These are phyloP conservation scores for Drosophila sordidula DNA, from an alignment of 2,888 invertebrate species.

Conservation along the genomic window DNA sequence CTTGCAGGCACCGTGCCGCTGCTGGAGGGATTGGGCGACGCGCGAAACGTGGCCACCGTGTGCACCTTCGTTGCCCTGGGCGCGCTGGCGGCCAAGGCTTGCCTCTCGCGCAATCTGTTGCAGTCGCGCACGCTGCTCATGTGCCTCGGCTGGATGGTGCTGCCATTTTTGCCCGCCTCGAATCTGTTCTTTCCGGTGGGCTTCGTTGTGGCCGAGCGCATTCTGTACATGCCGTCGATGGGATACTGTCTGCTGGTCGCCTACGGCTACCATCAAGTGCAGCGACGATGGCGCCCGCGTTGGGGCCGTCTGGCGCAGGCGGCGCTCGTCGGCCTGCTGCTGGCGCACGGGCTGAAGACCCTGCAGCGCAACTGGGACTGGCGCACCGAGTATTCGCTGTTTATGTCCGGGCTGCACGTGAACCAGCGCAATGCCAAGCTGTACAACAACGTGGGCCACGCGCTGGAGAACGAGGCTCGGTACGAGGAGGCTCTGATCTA, in stretches of 20 bases:
- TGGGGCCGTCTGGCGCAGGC: slow-evolving; percentile 46
- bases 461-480: slow-evolving; percentile 91
- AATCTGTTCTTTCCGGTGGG: slow-evolving; percentile 99
- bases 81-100: slow-evolving; percentile 84
- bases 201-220: slow-evolving; percentile 97
- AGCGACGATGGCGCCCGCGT: slow-evolving; percentile 9
- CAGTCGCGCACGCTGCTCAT: slow-evolving; percentile 89
- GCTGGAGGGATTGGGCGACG: slow-evolving; percentile 91
- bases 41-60: slow-evolving; percentile 92
- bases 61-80: slow-evolving; percentile 87
- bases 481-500: slow-evolving; percentile 93
- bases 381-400: slow-evolving; percentile 96
- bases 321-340: slow-evolving; percentile 88
- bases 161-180: slow-evolving; percentile 98
- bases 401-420: slow-evolving; percentile 93
- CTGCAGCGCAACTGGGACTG: slow-evolving; percentile 96
- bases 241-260: slow-evolving; percentile 97
- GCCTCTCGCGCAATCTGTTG: slow-evolving; percentile 87
- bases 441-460: slow-evolving; percentile 98
- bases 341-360: slow-evolving; percentile 94
- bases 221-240: slow-evolving; percentile 98
- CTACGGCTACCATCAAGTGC: slow-evolving; percentile 91
- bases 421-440: slow-evolving; percentile 97
- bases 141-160: slow-evolving; percentile 93
- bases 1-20: slow-evolving; percentile 88